These are phyloP conservation scores for Neoaliturus tenellus DNA, from an alignment of 2,888 invertebrate genomes.

Conservation along the genomic window DNA sequence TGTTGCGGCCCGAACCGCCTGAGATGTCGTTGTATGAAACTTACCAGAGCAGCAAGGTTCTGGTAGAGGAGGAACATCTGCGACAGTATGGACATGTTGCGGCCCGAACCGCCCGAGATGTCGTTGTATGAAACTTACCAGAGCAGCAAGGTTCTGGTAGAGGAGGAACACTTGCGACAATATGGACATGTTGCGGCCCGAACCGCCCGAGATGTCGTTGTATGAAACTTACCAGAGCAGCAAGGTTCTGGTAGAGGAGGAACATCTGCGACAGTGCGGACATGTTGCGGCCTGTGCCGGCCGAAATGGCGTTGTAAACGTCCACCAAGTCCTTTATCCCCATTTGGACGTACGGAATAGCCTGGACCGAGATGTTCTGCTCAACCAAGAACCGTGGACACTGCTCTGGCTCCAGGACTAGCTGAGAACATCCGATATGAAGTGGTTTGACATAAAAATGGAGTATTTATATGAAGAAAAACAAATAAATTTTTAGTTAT, in stretches of 20 bases:
- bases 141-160: constrained; percentile 28
- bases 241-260: constrained; percentile 32
- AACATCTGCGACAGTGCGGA: not conserved
- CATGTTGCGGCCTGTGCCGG: constrained; percentile 4
- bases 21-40: constrained; percentile 14
- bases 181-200: not conserved
- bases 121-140: constrained; percentile 6
- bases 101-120: not conserved
- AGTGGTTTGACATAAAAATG: no score
- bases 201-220: not conserved
- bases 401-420: constrained; percentile 54
- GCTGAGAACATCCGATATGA: constrained; percentile 45
- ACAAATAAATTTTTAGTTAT: no score
- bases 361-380: constrained; percentile 16
- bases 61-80: constrained; percentile 28
- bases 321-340: not conserved
- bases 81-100: not conserved
- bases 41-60: constrained; percentile 20
- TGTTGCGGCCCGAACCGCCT: not conserved
- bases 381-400: constrained; percentile 59
- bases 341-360: not conserved
- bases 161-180: constrained; percentile 8
- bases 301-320: not conserved
- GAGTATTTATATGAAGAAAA: no score
- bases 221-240: constrained; percentile 12